These are phyloP conservation scores for Acrobasis repandana DNA, from an alignment of 2,888 invertebrate genomes.

Conservation along the genomic window DNA sequence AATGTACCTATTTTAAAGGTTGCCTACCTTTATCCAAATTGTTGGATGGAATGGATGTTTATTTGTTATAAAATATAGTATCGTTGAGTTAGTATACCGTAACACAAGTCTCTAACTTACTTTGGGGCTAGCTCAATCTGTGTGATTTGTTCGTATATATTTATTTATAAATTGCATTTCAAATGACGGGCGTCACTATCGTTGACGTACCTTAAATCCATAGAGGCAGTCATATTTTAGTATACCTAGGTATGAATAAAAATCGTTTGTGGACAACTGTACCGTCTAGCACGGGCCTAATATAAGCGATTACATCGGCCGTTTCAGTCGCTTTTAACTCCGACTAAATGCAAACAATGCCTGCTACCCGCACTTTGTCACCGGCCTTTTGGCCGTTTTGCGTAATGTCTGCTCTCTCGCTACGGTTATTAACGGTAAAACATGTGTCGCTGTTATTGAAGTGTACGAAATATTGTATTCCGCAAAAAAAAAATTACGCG, in stretches of 20 bases:
- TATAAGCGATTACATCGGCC: constrained; percentile 41
- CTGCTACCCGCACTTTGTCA: constrained; percentile 29
- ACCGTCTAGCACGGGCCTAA: constrained; percentile 35
- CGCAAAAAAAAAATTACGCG: neutral
- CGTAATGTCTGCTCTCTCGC: constrained; percentile 10
- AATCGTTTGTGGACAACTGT: constrained; percentile 21
- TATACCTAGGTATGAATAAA: too few species aligned
- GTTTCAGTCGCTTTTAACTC: constrained; percentile 35
- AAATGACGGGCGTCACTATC: too few species aligned
- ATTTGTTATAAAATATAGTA: too few species aligned
- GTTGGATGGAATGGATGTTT: too few species aligned
- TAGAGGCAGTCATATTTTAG: too few species aligned
- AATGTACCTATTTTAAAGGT: too few species aligned
- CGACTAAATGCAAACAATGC: constrained; percentile 28
- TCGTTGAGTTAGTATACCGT: too few species aligned
- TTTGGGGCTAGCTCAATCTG: too few species aligned
- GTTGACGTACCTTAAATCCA: neutral
- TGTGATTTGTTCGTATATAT: too few species aligned
- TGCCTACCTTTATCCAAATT: too few species aligned
- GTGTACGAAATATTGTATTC: neutral
- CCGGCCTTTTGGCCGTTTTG: constrained; percentile 18
- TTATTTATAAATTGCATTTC: too few species aligned
- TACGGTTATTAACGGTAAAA: constrained; percentile 12
- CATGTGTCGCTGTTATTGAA: constrained; percentile 10
- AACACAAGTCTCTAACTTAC: too few species aligned